Conservation (phyloP, 2,113 vertebrate species). For the Glaucidium brasilianum region DNA sequence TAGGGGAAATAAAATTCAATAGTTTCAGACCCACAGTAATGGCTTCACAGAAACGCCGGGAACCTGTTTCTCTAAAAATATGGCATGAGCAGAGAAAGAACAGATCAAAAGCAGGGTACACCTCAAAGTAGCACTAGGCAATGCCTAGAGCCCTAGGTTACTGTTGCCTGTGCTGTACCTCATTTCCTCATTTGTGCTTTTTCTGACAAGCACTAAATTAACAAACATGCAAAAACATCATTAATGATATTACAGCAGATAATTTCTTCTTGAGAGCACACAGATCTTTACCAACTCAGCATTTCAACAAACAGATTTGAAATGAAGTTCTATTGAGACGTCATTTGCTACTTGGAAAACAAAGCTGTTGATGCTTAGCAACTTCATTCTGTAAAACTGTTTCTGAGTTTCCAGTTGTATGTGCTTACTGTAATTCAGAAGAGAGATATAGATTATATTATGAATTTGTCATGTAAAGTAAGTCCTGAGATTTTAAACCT, state of each 20-base stretch:
- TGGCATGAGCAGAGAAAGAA: background rate
- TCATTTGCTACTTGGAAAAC: constrained; percentile 55
- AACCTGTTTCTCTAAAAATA: background rate
- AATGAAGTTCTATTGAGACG: constrained; percentile 47
- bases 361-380: constrained; percentile 51
- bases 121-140: background rate
- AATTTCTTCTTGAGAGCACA: constrained; percentile 1
- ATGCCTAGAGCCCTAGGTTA: rapidly evolving
- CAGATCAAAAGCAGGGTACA: background rate
- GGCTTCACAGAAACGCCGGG: background rate
- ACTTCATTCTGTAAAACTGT: constrained; percentile 29
- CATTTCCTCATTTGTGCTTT: background rate
- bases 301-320: constrained; percentile 45
- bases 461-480: background rate
- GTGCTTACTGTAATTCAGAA: background rate
- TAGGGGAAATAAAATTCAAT: background rate
- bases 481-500: background rate
- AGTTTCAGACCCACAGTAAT: background rate
- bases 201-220: background rate
- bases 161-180: background rate
- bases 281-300: constrained; percentile 1
- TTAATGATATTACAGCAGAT: background rate
- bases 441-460: background rate
- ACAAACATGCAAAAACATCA: background rate
- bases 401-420: background rate